Evolutionary conservation across 2,888 invertebrate genomes (phyloP), one percentile per base, ranked within the genome.

Genomic region (Arrhopalites spinosus): DNA sequence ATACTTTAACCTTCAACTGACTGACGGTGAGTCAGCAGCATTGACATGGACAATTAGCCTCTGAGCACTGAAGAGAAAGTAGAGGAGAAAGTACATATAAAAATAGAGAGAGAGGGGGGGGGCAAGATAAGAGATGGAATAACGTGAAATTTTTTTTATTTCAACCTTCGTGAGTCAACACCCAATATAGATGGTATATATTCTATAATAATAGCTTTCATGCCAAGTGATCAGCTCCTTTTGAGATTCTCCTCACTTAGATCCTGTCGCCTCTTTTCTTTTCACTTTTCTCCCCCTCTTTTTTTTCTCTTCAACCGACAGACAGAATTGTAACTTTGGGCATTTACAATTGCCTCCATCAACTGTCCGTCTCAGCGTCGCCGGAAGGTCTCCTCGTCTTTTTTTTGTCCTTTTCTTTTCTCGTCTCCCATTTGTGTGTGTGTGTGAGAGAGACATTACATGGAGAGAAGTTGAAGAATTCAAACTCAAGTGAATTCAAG

Each of bases 271-370:
- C 50, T 50, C 15, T 15, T 17, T 15, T 15, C 50, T 15, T 50
- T 50, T n/a, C 50, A 8, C 17, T 50, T 50, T 17, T 15, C n/a
- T n/a, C 17, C 3, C 50, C 3, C 50, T 50, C 50, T 50, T 5
- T 50, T 15, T 15, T 50, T n/a, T 50, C 15, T 17, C 50, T 3
- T n/a, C 8, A 50, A 3, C 50, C 50, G n/a, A 50, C 50, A 50
- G 15, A n/a, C 50, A 36, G 50, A 50, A n/a, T n/a, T 50, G 50
- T n/a, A 15, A 15, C 50, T 50, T n/a, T n/a, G n/a, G 50, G 50
- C 50, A 50, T 69, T 53, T 50, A 53, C 69, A 69, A 69, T 69
- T 69, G 69, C 53, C 69, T 69, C 69, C 69, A 69, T 69, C 53
- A 69, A 69, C 53, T 69, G 69, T 53, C 69, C 53, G 69, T 29